Evolutionary conservation across 2,888 invertebrate species (phyloP).

Genomic region (Micoletzkya japonica): DNA sequence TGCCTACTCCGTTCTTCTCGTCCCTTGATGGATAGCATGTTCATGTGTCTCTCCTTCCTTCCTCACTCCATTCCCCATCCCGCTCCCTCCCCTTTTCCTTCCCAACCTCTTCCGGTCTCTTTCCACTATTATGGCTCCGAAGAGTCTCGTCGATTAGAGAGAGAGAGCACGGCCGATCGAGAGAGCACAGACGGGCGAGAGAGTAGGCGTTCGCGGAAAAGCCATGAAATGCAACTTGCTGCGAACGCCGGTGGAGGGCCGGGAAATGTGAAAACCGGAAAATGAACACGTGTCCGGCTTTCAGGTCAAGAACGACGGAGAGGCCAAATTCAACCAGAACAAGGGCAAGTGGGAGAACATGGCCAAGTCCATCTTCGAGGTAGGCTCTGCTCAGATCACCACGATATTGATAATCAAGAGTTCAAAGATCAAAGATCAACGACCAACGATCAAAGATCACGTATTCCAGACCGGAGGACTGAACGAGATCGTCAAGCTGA

Average conservation of each 20-base stretch:
- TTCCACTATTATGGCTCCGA: too few species aligned
- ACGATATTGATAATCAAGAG: not conserved
- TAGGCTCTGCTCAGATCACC: not conserved
- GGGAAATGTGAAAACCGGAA: too few species aligned
- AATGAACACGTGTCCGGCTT: constrained; percentile 13
- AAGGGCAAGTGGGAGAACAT: constrained; percentile 46
- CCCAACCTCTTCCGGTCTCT: not conserved
- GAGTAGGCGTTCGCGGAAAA: not conserved
- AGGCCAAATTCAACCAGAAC: constrained; percentile 46
- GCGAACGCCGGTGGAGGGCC: too few species aligned
- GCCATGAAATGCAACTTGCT: too few species aligned
- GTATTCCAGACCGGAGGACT: constrained; percentile 26
- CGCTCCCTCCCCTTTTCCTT: not conserved
- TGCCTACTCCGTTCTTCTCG: too few species aligned
- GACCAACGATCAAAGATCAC: not conserved
- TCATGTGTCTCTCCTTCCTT: not conserved
- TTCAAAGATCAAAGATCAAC: not conserved
- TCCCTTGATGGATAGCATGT: too few species aligned
- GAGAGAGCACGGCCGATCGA: not conserved
- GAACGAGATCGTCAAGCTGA: constrained; percentile 36
- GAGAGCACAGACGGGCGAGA: not conserved
- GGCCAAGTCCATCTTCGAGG: constrained; percentile 48
- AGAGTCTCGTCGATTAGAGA: not conserved
- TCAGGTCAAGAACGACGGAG: constrained; percentile 44
- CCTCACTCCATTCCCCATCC: not conserved